phyloP scores from a whole-genome alignment of 2,888 invertebrate genomes.

The Trachelus stipa region DNA sequence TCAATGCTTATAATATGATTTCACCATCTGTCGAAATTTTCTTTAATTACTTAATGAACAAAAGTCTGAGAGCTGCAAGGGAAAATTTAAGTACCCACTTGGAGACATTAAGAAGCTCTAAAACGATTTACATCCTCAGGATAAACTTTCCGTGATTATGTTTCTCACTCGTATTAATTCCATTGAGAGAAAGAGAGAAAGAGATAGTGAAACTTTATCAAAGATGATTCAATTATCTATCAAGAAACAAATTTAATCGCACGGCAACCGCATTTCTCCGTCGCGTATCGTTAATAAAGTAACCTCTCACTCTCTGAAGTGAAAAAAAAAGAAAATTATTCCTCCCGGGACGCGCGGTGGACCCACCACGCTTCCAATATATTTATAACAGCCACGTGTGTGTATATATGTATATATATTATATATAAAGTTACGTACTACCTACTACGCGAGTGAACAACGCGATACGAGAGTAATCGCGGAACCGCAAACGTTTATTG shows the following conservation, averaged over 20 bases:
- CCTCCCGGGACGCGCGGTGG: not conserved
- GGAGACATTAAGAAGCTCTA: not conserved
- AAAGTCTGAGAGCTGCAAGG: not conserved
- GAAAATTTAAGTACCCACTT: not conserved
- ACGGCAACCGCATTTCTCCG: not conserved
- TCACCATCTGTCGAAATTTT: not conserved
- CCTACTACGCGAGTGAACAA: conserved; percentile 1
- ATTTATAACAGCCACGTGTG: no score
- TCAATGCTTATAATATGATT: not conserved
- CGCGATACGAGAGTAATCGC: conserved; percentile 25
- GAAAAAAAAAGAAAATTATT: not conserved
- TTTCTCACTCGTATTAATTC: not conserved
- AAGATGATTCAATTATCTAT: not conserved
- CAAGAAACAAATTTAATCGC: not conserved
- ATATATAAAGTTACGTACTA: not conserved
- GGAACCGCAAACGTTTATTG: conserved; percentile 25
- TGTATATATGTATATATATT: not conserved
- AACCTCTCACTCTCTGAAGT: not conserved
- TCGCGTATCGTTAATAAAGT: not conserved
- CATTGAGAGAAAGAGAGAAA: not conserved
- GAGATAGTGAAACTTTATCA: not conserved
- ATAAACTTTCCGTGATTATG: not conserved
- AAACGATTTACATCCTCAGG: not conserved
- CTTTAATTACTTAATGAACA: not conserved
- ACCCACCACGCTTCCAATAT: not conserved